Evolutionary conservation across 2,888 invertebrate species (phyloP).

Genomic region (Drosophila robusta): DNA sequence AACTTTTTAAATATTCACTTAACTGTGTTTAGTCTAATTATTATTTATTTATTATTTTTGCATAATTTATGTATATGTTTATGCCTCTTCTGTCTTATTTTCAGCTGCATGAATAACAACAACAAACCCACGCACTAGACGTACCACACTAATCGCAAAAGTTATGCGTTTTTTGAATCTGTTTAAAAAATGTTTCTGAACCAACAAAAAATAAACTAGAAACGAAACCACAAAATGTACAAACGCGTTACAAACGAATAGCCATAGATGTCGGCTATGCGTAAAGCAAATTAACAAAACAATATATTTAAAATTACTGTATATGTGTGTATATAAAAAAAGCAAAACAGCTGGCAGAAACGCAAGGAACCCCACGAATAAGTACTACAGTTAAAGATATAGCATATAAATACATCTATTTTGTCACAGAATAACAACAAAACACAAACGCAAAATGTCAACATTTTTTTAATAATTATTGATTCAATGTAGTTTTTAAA

Average conservation of each 20-base stretch:
- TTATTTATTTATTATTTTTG: constrained; percentile 24
- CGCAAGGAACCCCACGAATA: constrained; percentile 39
- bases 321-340: constrained; percentile 36
- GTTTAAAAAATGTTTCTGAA: constrained; percentile 84
- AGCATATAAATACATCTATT: constrained; percentile 45
- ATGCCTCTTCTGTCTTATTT: constrained; percentile 76
- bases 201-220: constrained; percentile 21
- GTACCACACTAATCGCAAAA: constrained; percentile 82
- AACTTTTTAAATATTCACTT: constrained; percentile 3
- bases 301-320: constrained; percentile 23
- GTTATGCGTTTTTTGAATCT: constrained; percentile 83
- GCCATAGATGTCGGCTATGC: constrained; percentile 29
- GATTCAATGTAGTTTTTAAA: constrained; percentile 55
- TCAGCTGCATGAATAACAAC: constrained; percentile 85
- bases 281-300: constrained; percentile 18
- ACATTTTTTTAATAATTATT: constrained; percentile 42
- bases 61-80: constrained; percentile 52
- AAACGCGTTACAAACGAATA: constrained; percentile 33
- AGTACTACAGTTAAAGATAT: constrained; percentile 26
- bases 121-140: constrained; percentile 83
- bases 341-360: constrained; percentile 20
- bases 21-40: not conserved
- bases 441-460: not conserved
- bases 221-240: constrained; percentile 25
- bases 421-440: constrained; percentile 30